These are phyloP conservation scores for Physella acuta DNA, from an alignment of 1,140 invertebrate species.

Conservation along the genomic window DNA sequence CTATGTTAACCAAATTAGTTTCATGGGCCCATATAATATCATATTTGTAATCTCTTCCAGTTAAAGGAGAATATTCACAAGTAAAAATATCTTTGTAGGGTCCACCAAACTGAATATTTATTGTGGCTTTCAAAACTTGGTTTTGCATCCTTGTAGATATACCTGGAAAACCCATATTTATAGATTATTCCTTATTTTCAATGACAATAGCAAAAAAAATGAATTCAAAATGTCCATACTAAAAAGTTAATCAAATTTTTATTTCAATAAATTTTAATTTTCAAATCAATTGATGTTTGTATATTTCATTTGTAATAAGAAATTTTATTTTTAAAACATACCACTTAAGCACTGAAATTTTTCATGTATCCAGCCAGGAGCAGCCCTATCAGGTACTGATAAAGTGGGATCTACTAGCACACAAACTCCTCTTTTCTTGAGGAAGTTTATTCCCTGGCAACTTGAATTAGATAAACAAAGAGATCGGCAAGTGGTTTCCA, in stretches of 20 bases:
- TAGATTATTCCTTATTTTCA: too few relatives aligned
- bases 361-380: constrained; percentile 36
- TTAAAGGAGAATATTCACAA: background rate
- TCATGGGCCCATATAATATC: background rate
- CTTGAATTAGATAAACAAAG: constrained; percentile 25
- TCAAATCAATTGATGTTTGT: too few relatives aligned
- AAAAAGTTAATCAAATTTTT: too few relatives aligned
- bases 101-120: background rate
- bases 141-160: too few relatives aligned
- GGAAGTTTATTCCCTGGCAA: constrained; percentile 34
- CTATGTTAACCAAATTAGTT: too few relatives aligned
- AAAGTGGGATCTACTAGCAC: background rate
- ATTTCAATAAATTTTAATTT: too few relatives aligned
- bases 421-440: constrained; percentile 23
- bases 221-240: too few relatives aligned
- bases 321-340: constrained; percentile 18
- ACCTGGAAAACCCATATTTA: too few relatives aligned
- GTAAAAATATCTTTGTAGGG: background rate
- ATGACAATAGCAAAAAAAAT: too few relatives aligned
- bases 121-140: too few relatives aligned
- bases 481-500: constrained; percentile 20
- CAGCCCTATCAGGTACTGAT: constrained; percentile 12
- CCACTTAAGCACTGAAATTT: constrained; percentile 29
- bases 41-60: background rate
- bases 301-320: background rate